phyloP scores from a whole-genome alignment of 92 coral and sea anemone genomes.

The Siderastrea siderea region DNA sequence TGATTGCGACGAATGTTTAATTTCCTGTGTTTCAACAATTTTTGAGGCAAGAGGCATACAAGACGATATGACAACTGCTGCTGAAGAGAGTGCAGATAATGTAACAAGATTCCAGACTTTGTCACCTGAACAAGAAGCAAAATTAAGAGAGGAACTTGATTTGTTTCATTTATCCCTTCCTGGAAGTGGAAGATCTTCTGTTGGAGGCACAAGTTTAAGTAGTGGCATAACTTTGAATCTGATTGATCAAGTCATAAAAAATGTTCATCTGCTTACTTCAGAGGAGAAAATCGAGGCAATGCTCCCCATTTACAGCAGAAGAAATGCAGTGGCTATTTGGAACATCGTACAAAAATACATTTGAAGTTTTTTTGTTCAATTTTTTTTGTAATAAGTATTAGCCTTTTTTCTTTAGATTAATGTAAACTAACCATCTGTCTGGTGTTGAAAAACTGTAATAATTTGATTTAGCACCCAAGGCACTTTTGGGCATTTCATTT shows the following conservation, averaged over 20 bases:
- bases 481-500: not conserved
- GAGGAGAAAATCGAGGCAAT: constrained; percentile 3
- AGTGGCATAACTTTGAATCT: constrained; percentile 57
- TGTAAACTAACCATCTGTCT: constrained; percentile 6
- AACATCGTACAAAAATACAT: not conserved
- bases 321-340: constrained; percentile 5
- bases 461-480: not conserved
- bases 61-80: not conserved
- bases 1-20: constrained; percentile 59
- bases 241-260: constrained; percentile 28
- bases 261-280: constrained; percentile 7
- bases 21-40: constrained; percentile 16
- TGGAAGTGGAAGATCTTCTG: constrained; percentile 54
- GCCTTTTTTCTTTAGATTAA: not conserved
- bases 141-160: constrained; percentile 36
- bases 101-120: not conserved
- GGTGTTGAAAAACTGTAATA: not conserved
- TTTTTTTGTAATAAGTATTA: not conserved
- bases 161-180: constrained; percentile 24
- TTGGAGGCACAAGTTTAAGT: constrained; percentile 53
- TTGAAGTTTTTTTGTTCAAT: not conserved
- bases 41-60: constrained; percentile 15
- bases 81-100: constrained; percentile 1
- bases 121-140: not conserved
- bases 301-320: constrained; percentile 4